phyloP scores from a whole-genome alignment of 2,113 vertebrate species.

The Lipophrys pholis region DNA sequence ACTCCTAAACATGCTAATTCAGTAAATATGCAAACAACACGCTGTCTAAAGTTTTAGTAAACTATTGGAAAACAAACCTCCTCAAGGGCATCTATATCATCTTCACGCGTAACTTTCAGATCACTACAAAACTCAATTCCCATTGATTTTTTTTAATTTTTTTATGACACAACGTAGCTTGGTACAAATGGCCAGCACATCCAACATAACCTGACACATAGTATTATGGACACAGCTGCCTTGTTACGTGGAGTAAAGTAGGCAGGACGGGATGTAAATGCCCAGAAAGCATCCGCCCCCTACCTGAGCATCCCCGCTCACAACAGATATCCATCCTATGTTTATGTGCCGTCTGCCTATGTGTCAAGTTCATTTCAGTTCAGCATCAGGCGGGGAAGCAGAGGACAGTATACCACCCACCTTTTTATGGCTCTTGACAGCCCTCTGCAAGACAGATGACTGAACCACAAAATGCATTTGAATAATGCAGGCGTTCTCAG shows the following conservation, averaged over 20 bases:
- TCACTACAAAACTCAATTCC: constrained; percentile 23
- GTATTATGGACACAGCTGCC: constrained; percentile 28
- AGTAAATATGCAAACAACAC: constrained; percentile 27
- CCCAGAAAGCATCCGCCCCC: constrained; percentile 35
- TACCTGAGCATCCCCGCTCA: constrained; percentile 45
- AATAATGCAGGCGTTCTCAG: constrained; percentile 72
- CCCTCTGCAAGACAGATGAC: constrained; percentile 77
- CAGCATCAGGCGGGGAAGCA: constrained; percentile 47
- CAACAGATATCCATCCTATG: constrained; percentile 54
- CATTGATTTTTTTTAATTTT: constrained; percentile 23
- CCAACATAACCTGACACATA: constrained; percentile 43
- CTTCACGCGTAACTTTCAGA: background rate
- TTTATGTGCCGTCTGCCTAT: constrained; percentile 52
- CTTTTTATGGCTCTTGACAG: constrained; percentile 70
- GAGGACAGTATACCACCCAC: constrained; percentile 71
- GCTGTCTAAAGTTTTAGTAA: background rate
- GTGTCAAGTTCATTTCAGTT: constrained; percentile 75
- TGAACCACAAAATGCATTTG: constrained; percentile 74
- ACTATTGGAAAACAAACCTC: background rate
- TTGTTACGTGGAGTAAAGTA: constrained; percentile 40
- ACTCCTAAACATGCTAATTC: constrained; percentile 18
- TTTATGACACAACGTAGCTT: constrained; percentile 11
- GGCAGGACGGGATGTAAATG: constrained; percentile 44
- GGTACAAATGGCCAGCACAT: constrained; percentile 10
- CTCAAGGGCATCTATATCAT: constrained; percentile 12